Evolutionary conservation across 2,888 invertebrate genomes (phyloP).

Genomic region (Leptopilina syphax): DNA sequence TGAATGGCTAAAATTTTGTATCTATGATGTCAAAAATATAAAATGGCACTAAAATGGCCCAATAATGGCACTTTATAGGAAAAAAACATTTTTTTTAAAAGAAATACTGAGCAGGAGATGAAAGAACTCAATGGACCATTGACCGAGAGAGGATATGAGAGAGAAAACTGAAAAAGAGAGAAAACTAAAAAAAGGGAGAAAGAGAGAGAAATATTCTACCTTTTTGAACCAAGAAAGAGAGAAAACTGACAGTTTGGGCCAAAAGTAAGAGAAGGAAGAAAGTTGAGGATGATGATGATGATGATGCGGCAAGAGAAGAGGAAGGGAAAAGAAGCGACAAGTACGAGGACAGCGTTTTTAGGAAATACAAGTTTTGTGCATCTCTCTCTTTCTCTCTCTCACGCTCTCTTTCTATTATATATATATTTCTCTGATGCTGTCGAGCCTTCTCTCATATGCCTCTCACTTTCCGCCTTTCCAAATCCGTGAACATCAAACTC

Average conservation of each 20-base stretch:
- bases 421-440: neutral
- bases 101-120: too few relatives aligned
- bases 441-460: neutral
- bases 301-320: neutral
- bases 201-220: constrained; percentile 43
- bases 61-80: too few relatives aligned
- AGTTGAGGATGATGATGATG: constrained; percentile 39
- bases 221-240: constrained; percentile 27
- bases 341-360: constrained; percentile 60
- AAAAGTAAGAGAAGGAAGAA: constrained; percentile 35
- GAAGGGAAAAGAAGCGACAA: constrained; percentile 7
- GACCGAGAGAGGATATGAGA: constrained; percentile 42
- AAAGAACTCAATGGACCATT: too few relatives aligned
- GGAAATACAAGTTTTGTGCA: constrained; percentile 64
- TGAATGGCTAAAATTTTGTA: too few relatives aligned
- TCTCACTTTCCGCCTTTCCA: constrained; percentile 34
- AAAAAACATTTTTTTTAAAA: too few relatives aligned
- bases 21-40: too few relatives aligned
- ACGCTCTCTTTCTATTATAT: constrained; percentile 23
- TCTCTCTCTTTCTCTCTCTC: constrained; percentile 44
- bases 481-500: constrained; percentile 59
- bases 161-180: constrained; percentile 45
- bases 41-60: too few relatives aligned
- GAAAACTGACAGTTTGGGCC: constrained; percentile 17
- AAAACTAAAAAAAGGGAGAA: constrained; percentile 34